Evolutionary conservation across 2,113 vertebrate genomes (phyloP).

Genomic region (Stigmatopora argus): DNA sequence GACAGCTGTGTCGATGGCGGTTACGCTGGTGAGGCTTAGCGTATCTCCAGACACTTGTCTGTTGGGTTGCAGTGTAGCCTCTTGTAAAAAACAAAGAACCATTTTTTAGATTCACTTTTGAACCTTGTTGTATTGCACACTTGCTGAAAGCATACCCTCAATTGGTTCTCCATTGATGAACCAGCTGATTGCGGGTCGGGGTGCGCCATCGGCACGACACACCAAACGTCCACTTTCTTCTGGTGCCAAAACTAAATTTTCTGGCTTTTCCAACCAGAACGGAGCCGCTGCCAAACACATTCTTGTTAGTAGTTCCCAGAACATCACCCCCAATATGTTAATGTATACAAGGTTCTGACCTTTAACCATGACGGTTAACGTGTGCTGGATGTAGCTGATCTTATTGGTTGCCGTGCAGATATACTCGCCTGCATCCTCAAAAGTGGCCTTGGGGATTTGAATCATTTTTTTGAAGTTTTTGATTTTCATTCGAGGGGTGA

Average conservation of each 20-base stretch:
- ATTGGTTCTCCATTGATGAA: constrained; percentile 89
- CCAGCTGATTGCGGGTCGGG: constrained; percentile 87
- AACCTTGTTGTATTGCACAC: neutral
- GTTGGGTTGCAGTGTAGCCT: constrained; percentile 76
- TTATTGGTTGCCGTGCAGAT: constrained; percentile 87
- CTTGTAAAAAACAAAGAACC: constrained; percentile 45
- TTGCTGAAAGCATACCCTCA: constrained; percentile 67
- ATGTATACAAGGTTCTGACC: constrained; percentile 64
- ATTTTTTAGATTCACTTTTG: neutral
- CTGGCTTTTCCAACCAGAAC: constrained; percentile 90
- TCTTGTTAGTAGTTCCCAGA: neutral
- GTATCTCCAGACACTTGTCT: constrained; percentile 85
- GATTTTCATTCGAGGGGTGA: constrained; percentile 73
- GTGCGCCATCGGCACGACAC: constrained; percentile 86
- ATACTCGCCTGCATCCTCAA: constrained; percentile 88
- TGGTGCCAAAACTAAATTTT: constrained; percentile 85
- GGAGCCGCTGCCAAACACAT: constrained; percentile 77
- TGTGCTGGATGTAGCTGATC: constrained; percentile 85
- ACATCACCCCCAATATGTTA: neutral
- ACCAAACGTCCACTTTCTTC: constrained; percentile 84
- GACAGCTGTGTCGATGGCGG: constrained; percentile 83
- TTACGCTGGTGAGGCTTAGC: constrained; percentile 81
- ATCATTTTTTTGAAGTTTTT: constrained; percentile 93
- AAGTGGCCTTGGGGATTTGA: constrained; percentile 79
- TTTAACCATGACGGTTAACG: constrained; percentile 88